Conservation (phyloP, 2,113 vertebrate genomes). For the Heterocephalus glaber region DNA sequence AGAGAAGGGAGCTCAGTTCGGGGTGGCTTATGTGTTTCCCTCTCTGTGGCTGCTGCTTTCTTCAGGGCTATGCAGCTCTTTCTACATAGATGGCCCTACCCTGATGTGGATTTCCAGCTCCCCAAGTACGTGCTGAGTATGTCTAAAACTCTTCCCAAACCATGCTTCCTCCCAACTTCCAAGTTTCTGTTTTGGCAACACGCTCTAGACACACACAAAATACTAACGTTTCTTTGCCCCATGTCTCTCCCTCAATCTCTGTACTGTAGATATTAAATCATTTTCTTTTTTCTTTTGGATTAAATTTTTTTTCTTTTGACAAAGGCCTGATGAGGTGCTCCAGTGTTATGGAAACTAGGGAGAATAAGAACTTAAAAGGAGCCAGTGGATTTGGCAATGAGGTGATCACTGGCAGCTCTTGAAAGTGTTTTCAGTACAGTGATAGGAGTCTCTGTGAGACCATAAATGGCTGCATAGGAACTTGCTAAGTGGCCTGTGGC, state of each 20-base stretch:
- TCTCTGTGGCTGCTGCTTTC: fast-evolving
- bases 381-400: neutral
- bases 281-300: conserved; percentile 30
- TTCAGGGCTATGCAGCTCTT: neutral
- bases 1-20: neutral
- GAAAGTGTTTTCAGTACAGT: neutral
- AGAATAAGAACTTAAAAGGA: conserved; percentile 3
- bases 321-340: neutral
- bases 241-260: neutral
- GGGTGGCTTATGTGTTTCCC: fast-evolving
- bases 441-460: neutral
- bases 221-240: neutral
- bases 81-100: neutral
- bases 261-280: neutral
- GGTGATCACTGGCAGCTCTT: neutral
- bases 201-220: conserved; percentile 35
- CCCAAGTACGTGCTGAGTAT: neutral
- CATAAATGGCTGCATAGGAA: neutral
- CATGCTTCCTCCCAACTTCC: neutral
- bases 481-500: neutral
- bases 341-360: neutral
- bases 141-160: neutral
- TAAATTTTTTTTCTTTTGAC: neutral
- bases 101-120: neutral
- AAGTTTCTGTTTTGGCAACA: conserved; percentile 63